These are phyloP conservation scores for Labroides dimidiatus DNA, from an alignment of 2,797 vertebrate genomes.

Conservation along the genomic window DNA sequence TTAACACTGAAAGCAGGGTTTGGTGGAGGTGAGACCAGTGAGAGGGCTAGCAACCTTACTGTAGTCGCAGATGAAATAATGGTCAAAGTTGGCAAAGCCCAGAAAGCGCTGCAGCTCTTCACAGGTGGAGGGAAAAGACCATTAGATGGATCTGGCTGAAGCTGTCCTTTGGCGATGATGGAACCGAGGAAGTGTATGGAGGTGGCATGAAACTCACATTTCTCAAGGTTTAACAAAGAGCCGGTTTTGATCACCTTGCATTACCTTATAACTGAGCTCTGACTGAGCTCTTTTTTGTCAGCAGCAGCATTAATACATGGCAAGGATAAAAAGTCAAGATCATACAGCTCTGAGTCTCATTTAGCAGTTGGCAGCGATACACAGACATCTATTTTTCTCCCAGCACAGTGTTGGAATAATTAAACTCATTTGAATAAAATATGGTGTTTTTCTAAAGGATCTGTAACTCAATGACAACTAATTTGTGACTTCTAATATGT, in stretches of 20 bases:
- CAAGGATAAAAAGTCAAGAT: background rate
- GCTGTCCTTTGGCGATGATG: background rate
- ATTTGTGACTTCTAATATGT: background rate
- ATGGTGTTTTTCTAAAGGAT: background rate
- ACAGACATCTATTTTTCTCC: background rate
- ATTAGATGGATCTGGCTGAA: no score
- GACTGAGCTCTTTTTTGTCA: conserved; percentile 3
- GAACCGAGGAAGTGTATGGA: background rate
- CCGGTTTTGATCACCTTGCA: no score
- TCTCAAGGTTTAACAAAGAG: background rate
- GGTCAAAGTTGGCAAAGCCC: no score
- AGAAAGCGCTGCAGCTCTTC: no score
- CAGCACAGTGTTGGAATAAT: conserved; percentile 4
- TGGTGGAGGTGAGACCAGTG: no score
- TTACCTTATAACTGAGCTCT: background rate
- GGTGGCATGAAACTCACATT: background rate
- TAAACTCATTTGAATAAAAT: conserved; percentile 5
- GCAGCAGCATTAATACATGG: conserved; percentile 1
- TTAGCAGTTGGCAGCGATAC: conserved; percentile 8
- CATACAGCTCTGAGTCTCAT: background rate
- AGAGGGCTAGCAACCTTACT: no score
- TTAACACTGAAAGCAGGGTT: no score
- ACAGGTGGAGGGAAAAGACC: no score
- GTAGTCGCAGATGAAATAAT: no score
- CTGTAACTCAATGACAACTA: conserved; percentile 4